Evolutionary conservation across 2,888 invertebrate genomes (phyloP).

Genomic region (Heliconius hortense): DNA sequence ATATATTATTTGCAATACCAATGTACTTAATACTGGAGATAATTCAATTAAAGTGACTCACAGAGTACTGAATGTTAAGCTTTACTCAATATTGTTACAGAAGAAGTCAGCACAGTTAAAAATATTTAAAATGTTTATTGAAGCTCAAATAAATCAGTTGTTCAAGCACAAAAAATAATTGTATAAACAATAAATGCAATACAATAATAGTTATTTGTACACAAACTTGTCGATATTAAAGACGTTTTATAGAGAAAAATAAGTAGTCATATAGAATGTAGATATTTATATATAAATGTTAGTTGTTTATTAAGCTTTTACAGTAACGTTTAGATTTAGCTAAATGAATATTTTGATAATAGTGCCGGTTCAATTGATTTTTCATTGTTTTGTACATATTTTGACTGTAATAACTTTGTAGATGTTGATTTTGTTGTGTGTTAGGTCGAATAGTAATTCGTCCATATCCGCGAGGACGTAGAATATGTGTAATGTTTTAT

Average conservation of each 20-base stretch:
- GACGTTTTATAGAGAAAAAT: constrained; percentile 40
- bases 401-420: constrained; percentile 44
- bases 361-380: constrained; percentile 36
- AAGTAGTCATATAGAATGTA: constrained; percentile 73
- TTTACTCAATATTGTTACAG: not conserved
- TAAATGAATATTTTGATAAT: constrained; percentile 37
- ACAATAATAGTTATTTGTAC: constrained; percentile 28
- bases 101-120: not conserved
- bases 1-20: not conserved
- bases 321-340: constrained; percentile 52
- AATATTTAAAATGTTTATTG: constrained; percentile 10
- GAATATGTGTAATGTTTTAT: constrained; percentile 37
- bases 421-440: constrained; percentile 37
- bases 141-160: constrained; percentile 26
- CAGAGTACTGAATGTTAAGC: not conserved
- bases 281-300: constrained; percentile 76
- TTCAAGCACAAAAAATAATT: constrained; percentile 26
- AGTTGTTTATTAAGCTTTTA: constrained; percentile 69
- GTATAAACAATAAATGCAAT: constrained; percentile 13
- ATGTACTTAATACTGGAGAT: constrained; percentile 1
- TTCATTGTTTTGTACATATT: constrained; percentile 62
- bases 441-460: constrained; percentile 38
- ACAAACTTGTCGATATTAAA: constrained; percentile 6
- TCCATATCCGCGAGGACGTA: constrained; percentile 33
- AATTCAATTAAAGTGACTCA: not conserved